Base-by-base conservation (phyloP, 1,140 invertebrate genomes). In the Drosophila suzukii region DNA sequence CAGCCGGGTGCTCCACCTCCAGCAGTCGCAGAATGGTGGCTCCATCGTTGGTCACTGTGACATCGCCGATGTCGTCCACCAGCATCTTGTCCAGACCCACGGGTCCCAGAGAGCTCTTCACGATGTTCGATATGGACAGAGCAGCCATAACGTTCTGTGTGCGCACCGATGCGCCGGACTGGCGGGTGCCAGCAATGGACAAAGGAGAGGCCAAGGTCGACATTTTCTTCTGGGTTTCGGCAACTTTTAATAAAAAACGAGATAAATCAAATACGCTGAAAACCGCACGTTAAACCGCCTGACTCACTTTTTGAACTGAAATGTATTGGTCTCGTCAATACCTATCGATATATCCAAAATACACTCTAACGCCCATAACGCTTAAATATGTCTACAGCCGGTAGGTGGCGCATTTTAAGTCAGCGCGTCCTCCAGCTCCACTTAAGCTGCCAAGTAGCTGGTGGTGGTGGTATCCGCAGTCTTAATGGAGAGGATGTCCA, bases 61-160 rank as follows among this genome's bases (percentile, higher is more conserved):
- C 97, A 95, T 99, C 98, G 84, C 99, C 99, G 94, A 99, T 98
- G 91, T 99, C 99, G 94, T 99, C 99, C 0, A 99, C 98, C 74
- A 99, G 93, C 99, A 99, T 99, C 95, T 99, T 99, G 92, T 99
- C 99, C 56, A 99, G 94, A 12, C 99, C 99, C 32, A 99, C 97
- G 0, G 99, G 99, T 0, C 99, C 99, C 56, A 99, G 93, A 4
- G 99, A 99, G 90, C 97, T 99, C 93, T 99, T 99, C 5, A 99
- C 98, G 88, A 99, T 98, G 93, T 99, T 99, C 10, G 99, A 97
- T 92, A 99, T 99, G 36, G 99, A 96, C 80, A 95, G 94, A 17
- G 97, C 97, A 57, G 98, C 98, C 96, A 97, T 98, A 24, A 99
- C 98, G 96, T 98, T 99, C 95, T 99, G 98, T 44, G 97, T 97